Base-by-base conservation (phyloP, 37 sponge, comb jelly and placozoan species). In the Halisarca cf. caerulea region DNA sequence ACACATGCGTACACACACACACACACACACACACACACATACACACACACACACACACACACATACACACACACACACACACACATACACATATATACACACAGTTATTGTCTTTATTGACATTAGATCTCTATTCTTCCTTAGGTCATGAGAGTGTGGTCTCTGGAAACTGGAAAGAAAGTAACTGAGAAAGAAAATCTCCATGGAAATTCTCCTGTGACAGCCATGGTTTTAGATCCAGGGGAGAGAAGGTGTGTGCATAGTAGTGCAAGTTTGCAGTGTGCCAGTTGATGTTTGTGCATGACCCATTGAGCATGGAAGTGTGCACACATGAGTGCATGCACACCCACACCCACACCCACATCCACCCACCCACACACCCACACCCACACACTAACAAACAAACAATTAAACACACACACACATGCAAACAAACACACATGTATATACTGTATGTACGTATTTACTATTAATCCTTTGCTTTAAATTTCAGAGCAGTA, bases 71-170 rank as follows among this genome's bases (percentile, higher is more conserved):
- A n/a, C n/a, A n/a, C n/a, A n/a, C n/a, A n/a, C n/a, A n/a, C n/a
- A n/a, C n/a, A n/a, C n/a, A n/a, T n/a, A n/a, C n/a, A n/a, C n/a
- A n/a, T n/a, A 27, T n/a, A 66, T 27, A 66, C 17, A 55, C 17
- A 17, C 57, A 55, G 11, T 55, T 55, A 11, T 55, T 55, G 33
- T 36, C 80, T 70, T 78, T 21, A 6, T 25, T 54, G 7, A n/a
- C n/a, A n/a, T n/a, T n/a, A n/a, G n/a, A n/a, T n/a, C n/a, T n/a
- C n/a, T n/a, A n/a, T n/a, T n/a, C n/a, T n/a, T 33, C 27, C 30
- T 1, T 74, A 97, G 98, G 89, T 95, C 38, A 81, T 97, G 37
- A 94, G 91, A 68, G 91, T 93, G 42, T 97, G 98, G 98, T 93
- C 93, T 85, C 36, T 93, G 7, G 59, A 40, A 54, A 90, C 88